Base-by-base conservation (phyloP, 2,113 vertebrate species). In the Smithornis capensis region DNA sequence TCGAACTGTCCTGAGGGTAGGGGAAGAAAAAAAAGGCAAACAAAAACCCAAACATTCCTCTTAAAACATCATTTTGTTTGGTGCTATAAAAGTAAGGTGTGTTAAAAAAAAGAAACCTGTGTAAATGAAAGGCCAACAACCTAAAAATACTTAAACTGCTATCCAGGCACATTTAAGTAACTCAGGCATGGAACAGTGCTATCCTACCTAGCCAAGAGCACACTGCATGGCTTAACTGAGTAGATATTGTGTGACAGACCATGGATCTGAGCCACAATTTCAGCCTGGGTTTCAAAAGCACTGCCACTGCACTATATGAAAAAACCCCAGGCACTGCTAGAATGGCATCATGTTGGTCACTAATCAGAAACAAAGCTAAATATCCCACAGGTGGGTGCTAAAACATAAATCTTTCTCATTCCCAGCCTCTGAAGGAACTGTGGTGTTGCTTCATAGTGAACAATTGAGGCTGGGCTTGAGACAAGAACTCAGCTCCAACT, bases 1-100 rank as follows among this genome's bases (percentile, higher is more conserved):
- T 97, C 83, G 98, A 98, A 56, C 98, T 98, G 89, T 99, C 99
- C 99, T 99, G 91, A 68, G 96, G 95, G 95, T 62, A 95, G 89
- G 85, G 87, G 65, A 91, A 94, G 59, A 79, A 83, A 88, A 81
- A 95, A 83, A 85, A 91, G 60, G 73, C 63, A 95, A 89, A 95
- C 80, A 93, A 79, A 93, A 95, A 90, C 59, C 44, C 87, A 96
- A 90, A 89, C 68, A 74, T 90, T 94, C 73, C 44, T 94, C 73
- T 92, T 96, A 86, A 94, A n/a, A 85, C 47, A 95, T 87, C 14
- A 78, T 74, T 79, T 94, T 92, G 90, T 64, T 91, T 74, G 70
- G 40, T 13, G 16, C 62, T 87, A 75, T 79, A 59, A 87, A 87
- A 85, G 70, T 19, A 65, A 91, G 23, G 52, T n/a, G 45, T 67